Conservation (phyloP, 2,113 vertebrate species). For the Greenwoodochromis staneri region DNA sequence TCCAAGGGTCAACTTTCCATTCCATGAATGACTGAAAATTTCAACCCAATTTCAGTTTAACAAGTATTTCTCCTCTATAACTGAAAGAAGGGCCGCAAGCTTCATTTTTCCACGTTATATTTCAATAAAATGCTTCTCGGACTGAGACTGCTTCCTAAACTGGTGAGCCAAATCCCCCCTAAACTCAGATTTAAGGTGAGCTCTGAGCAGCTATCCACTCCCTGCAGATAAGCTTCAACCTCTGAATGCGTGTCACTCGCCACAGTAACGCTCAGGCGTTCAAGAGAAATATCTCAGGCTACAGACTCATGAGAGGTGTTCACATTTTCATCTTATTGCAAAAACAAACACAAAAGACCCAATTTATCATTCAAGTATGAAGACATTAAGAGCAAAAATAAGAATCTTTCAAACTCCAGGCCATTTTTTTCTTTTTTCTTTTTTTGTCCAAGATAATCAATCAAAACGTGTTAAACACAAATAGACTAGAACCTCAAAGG, state of each 20-base stretch:
- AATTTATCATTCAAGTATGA: background rate
- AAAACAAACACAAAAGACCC: background rate
- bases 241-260: background rate
- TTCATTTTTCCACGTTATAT: fast-evolving
- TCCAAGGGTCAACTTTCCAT: background rate
- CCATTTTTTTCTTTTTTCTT: background rate
- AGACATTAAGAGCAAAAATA: background rate
- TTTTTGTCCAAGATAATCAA: background rate
- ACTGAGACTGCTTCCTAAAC: background rate
- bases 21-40: background rate
- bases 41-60: background rate
- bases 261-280: background rate
- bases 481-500: fast-evolving
- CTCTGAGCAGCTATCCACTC: background rate
- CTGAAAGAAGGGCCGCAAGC: fast-evolving
- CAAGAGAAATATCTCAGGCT: background rate
- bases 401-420: background rate
- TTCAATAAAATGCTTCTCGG: background rate
- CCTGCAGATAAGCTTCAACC: background rate
- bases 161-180: background rate
- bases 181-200: background rate
- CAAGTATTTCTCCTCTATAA: background rate
- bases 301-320: background rate
- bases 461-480: background rate
- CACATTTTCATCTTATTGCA: background rate